These are phyloP conservation scores for Amazona ochrocephala DNA, from an alignment of 2,797 vertebrate species.

Conservation along the genomic window DNA sequence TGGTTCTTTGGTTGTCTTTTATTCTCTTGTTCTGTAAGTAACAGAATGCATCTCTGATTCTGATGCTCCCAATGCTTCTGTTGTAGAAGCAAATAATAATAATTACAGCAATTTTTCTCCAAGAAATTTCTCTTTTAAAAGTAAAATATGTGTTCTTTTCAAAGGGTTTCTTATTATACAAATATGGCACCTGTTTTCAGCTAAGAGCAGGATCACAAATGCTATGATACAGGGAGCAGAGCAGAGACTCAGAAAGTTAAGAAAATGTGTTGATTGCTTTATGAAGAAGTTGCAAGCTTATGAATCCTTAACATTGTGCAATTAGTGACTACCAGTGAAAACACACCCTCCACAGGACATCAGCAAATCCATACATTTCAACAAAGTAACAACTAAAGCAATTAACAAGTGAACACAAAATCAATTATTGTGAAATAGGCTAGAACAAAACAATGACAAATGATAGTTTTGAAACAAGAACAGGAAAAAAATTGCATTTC, in stretches of 20 bases:
- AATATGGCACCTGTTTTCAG: slow-evolving; percentile 13
- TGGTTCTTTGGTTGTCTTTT: background rate
- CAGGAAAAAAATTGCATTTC: background rate
- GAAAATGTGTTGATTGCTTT: slow-evolving; percentile 61
- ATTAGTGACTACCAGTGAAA: slow-evolving; percentile 47
- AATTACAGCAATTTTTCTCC: background rate
- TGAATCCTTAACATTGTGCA: slow-evolving; percentile 47
- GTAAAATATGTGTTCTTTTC: slow-evolving; percentile 1
- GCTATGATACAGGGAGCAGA: background rate
- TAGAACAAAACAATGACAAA: slow-evolving; percentile 51
- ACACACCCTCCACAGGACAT: slow-evolving; percentile 50
- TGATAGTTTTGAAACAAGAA: background rate
- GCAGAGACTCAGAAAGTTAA: slow-evolving; percentile 3
- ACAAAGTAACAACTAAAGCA: slow-evolving; percentile 49
- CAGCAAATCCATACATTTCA: slow-evolving; percentile 59
- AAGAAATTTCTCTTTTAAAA: slow-evolving; percentile 21
- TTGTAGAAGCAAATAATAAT: background rate
- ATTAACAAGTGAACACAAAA: slow-evolving; percentile 61
- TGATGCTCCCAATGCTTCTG: background rate
- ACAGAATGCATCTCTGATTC: background rate
- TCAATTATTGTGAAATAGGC: slow-evolving; percentile 42
- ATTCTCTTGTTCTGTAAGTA: background rate
- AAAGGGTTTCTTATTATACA: background rate
- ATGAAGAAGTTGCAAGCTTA: slow-evolving; percentile 44
- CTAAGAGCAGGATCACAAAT: background rate